Conservation (phyloP, 2,797 vertebrate genomes). For the Okamejei kenojei region DNA sequence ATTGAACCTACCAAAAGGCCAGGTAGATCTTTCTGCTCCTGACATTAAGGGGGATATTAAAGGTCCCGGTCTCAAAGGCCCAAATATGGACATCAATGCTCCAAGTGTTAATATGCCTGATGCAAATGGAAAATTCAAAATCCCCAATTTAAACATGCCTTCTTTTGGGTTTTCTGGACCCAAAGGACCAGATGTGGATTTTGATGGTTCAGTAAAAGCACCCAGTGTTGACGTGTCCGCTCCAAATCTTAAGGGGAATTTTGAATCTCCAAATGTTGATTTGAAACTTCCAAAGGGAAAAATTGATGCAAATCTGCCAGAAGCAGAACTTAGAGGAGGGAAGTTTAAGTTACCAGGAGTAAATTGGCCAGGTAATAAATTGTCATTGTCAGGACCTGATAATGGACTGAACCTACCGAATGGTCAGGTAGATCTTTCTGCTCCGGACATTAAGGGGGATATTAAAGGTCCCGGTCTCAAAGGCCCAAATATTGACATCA, state of each 20-base stretch:
- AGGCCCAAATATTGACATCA: constrained; percentile 42
- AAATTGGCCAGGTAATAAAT: background rate
- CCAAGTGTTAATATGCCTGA: no score
- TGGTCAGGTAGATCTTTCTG: constrained; percentile 26
- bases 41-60: no score
- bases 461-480: constrained; percentile 41
- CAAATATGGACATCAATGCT: no score
- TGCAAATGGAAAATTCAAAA: no score
- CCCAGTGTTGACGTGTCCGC: constrained; percentile 42
- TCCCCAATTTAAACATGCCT: constrained; percentile 25
- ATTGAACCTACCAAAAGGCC: constrained; percentile 17
- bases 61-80: no score
- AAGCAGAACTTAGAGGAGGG: background rate
- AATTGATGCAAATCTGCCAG: constrained; percentile 17
- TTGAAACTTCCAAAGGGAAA: constrained; percentile 40
- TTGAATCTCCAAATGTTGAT: constrained; percentile 40
- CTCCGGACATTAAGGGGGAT: constrained; percentile 23
- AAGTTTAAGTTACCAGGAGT: constrained; percentile 7
- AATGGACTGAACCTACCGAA: background rate
- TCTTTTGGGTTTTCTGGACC: constrained; percentile 39
- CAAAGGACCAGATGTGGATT: constrained; percentile 48
- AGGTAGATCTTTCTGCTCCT: constrained; percentile 15
- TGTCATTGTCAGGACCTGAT: constrained; percentile 4
- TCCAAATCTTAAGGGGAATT: constrained; percentile 43
- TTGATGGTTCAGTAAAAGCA: constrained; percentile 38